Evolutionary conservation across 64 coral and sea anemone genomes (phyloP), one percentile per base, ranked within the genome.

Genomic region (Dendronephthya gigantea): DNA sequence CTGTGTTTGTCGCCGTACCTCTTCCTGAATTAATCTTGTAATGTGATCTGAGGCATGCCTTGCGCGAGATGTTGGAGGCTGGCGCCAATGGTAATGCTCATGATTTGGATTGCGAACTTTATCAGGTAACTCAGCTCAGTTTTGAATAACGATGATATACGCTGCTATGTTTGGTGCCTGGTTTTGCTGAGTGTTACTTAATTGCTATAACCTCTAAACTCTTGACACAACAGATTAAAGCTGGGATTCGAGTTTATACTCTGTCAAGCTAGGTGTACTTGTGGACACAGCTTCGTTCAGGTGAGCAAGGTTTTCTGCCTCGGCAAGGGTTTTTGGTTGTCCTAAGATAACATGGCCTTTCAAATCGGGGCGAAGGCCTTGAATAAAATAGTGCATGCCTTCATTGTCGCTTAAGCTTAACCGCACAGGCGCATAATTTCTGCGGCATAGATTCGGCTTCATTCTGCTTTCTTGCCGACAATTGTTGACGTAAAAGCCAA

Each of bases 231-330:
- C 66, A 7, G 66, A 9, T 70, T 70, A n/a, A 31, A 70, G 66
- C 25, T 70, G 66, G 23, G 6, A 6, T 70, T 70, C 66, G 23
- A 8, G 66, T 25, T 70, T 70, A 9, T 70, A n/a, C 25, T 70
- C 9, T 31, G 66, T n/a, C 23, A 31, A 31, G 66, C 25, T 70
- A n/a, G 66, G 66, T 25, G 66, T 31, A 70, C 25, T 70, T 70
- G 29, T n/a, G 9, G 29, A 70, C 17, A 70, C 66, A 19, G 66
- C 66, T n/a, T 70, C 66, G 9, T 70, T 70, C 25, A 70, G 23
- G 2, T 43, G 35, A 0, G 62, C 85, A 13, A 86, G 35, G 10
- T 48, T 69, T 74, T 86, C 85, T n/a, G 58, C 85, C 23, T 86
- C 85, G 9, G 59, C 56, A 13, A 86, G 33, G 0, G 35, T 75